Percentiles rank a stretch among this genome's conserved stretches.
Conservation (phyloP, 37 sponge, comb jelly and placozoan genomes). For the Oscarella lobularis region DNA sequence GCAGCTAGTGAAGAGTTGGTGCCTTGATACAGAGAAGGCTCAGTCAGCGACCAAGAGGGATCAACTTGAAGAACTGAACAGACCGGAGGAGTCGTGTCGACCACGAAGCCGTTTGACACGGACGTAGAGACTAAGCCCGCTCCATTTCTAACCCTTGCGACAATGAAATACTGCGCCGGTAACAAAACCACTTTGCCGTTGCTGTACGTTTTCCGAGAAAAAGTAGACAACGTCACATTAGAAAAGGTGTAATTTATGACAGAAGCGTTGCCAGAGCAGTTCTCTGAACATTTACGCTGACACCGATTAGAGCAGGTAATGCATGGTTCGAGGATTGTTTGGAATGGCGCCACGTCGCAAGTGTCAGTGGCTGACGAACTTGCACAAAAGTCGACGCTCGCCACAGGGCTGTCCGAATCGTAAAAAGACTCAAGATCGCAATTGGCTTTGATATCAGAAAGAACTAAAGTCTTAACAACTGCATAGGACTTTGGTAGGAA, state of each 20-base stretch:
- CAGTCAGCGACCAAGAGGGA: conserved; percentile 26
- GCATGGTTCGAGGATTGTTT: background rate
- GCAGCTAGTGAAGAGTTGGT: conserved; percentile 50
- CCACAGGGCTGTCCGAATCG: conserved; percentile 42
- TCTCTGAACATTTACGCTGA: background rate
- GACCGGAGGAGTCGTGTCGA: conserved; percentile 61
- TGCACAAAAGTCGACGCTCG: background rate
- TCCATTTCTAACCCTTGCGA: conserved; percentile 47
- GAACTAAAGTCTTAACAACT: conserved; percentile 24
- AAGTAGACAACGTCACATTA: background rate
- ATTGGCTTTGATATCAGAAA: conserved; percentile 13
- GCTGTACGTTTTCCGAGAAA: too few relatives aligned
- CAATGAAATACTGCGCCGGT: conserved; percentile 48
- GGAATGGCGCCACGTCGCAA: background rate
- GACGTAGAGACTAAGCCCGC: conserved; percentile 21
- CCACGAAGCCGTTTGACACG: conserved; percentile 45
- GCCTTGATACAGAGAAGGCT: conserved; percentile 41
- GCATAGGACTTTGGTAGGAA: conserved; percentile 30
- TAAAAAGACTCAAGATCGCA: conserved; percentile 45
- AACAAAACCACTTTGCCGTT: background rate
- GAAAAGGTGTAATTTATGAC: background rate
- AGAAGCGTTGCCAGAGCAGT: background rate
- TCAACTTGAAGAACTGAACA: conserved; percentile 35
- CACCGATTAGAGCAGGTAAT: background rate
- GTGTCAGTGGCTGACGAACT: background rate